Percentiles rank a stretch among this genome's conserved stretches.
Conservation (phyloP, 2,888 invertebrate genomes). For the Pachydiplax longipennis region DNA sequence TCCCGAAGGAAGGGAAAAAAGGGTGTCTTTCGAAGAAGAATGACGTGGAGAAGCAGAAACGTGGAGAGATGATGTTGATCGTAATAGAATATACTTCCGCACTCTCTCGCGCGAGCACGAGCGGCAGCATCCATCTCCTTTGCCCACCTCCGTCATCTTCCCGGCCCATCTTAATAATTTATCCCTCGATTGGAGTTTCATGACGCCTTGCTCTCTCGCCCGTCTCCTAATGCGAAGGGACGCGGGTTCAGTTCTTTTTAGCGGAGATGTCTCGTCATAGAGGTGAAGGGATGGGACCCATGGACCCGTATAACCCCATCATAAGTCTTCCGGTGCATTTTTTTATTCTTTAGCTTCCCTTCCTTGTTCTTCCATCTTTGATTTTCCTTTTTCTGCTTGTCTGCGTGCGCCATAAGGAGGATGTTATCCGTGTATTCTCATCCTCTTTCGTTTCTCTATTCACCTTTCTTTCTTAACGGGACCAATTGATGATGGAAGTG, state of each 20-base stretch:
- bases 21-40: not conserved
- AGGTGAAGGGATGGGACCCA: not conserved
- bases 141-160: not conserved
- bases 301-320: not conserved
- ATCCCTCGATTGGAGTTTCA: constrained; percentile 29
- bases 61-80: not conserved
- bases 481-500: too few relatives aligned
- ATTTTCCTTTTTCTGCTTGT: too few relatives aligned
- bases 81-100: not conserved
- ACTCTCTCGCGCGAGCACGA: not conserved
- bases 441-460: too few relatives aligned
- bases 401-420: too few relatives aligned
- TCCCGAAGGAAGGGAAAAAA: not conserved
- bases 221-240: constrained; percentile 19
- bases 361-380: too few relatives aligned
- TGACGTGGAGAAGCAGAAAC: not conserved
- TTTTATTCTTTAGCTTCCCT: too few relatives aligned
- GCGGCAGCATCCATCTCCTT: not conserved
- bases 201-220: not conserved
- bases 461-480: too few relatives aligned
- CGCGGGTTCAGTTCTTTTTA: constrained; percentile 18
- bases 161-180: constrained; percentile 34
- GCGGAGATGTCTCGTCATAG: not conserved
- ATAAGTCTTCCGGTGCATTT: too few relatives aligned
- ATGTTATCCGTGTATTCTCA: too few relatives aligned